Conservation (phyloP, 1,140 invertebrate genomes). For the Macrosteles quadrilineatus region DNA sequence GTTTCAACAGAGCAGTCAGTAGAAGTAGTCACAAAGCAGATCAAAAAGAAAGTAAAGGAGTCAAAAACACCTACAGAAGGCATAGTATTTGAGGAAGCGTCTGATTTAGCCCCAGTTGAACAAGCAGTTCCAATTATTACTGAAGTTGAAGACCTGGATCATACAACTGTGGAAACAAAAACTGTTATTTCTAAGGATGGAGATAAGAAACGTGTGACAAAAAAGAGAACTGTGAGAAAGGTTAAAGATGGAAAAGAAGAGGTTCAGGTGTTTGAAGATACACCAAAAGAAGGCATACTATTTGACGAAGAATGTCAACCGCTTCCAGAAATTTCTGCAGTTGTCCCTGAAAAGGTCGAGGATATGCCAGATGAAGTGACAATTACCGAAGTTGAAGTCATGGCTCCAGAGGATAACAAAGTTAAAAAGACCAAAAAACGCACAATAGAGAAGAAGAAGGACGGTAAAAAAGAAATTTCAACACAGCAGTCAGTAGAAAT, state of each 20-base stretch:
- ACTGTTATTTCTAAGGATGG: slow-evolving; percentile 19
- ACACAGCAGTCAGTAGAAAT: neutral
- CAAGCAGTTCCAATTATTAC: slow-evolving; percentile 45
- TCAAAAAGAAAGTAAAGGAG: slow-evolving; percentile 31
- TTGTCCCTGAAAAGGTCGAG: slow-evolving; percentile 30
- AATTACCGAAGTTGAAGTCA: slow-evolving; percentile 43
- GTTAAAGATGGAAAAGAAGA: slow-evolving; percentile 40
- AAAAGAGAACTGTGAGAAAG: slow-evolving; percentile 38
- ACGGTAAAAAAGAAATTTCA: slow-evolving; percentile 29
- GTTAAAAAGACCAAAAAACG: slow-evolving; percentile 48
- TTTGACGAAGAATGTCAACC: slow-evolving; percentile 14
- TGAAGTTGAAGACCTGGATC: slow-evolving; percentile 25
- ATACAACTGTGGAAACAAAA: slow-evolving; percentile 17
- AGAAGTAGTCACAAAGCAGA: slow-evolving; percentile 10
- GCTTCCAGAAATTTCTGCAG: slow-evolving; percentile 7
- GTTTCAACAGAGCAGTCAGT: neutral
- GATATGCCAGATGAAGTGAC: slow-evolving; percentile 43
- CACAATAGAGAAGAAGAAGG: slow-evolving; percentile 40
- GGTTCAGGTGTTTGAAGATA: slow-evolving; percentile 33
- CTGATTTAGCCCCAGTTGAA: slow-evolving; percentile 35
- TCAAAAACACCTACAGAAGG: slow-evolving; percentile 30
- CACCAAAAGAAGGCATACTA: slow-evolving; percentile 19
- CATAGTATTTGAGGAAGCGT: slow-evolving; percentile 31
- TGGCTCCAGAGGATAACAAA: slow-evolving; percentile 35
- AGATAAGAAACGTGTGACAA: slow-evolving; percentile 14